These are phyloP conservation scores for Chrysodeixis includens DNA, from an alignment of 2,888 invertebrate species.

Conservation along the genomic window DNA sequence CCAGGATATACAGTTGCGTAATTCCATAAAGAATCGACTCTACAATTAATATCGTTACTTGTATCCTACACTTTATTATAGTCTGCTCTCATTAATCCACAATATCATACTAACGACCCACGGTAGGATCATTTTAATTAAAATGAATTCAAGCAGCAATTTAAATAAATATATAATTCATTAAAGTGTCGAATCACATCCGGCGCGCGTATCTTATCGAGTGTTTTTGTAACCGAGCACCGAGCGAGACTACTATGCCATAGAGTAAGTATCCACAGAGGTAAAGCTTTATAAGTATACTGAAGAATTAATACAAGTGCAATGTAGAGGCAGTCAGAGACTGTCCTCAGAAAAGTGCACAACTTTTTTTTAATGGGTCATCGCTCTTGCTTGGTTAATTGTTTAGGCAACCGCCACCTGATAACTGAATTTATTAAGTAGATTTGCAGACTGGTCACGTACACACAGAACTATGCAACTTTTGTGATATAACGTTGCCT, in stretches of 20 bases:
- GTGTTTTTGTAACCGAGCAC: slow-evolving; percentile 54
- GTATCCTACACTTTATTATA: not conserved
- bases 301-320: no score
- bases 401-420: no score
- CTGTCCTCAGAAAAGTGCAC: no score
- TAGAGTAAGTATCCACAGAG: not conserved
- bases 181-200: slow-evolving; percentile 58
- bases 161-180: slow-evolving; percentile 48
- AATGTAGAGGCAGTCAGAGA: no score
- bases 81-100: slow-evolving; percentile 12
- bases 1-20: no score
- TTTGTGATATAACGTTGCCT: no score
- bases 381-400: no score
- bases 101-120: slow-evolving; percentile 14
- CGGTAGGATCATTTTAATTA: slow-evolving; percentile 38
- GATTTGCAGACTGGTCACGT: no score
- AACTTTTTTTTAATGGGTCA: no score
- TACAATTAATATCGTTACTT: not conserved
- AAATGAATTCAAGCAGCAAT: slow-evolving; percentile 48
- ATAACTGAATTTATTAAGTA: no score
- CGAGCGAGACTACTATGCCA: not conserved
- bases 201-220: slow-evolving; percentile 57
- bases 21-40: not conserved
- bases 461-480: no score
- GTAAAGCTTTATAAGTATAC: no score